These are phyloP conservation scores for Hipposideros larvatus DNA, from an alignment of 2,797 vertebrate species.

Conservation along the genomic window DNA sequence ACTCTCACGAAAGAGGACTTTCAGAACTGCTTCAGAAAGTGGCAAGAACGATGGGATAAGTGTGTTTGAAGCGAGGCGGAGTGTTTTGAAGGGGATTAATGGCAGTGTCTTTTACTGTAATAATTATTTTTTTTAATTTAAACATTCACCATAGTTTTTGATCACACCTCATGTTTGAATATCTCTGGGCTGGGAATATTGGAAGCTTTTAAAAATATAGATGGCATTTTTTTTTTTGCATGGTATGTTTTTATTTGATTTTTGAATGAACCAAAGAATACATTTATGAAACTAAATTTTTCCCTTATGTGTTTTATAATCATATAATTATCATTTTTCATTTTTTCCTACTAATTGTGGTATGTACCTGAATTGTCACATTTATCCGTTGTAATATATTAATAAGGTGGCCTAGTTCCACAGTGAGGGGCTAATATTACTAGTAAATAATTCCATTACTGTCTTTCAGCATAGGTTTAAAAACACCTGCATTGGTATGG, in stretches of 20 bases:
- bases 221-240: background rate
- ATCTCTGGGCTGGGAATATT: background rate
- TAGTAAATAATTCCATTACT: background rate
- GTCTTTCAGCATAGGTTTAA: background rate
- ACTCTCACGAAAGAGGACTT: no score
- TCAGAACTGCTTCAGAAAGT: no score
- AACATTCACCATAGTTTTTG: no score
- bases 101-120: no score
- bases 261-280: conserved; percentile 35
- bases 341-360: background rate
- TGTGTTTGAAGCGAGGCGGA: no score
- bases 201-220: background rate
- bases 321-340: background rate
- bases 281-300: background rate
- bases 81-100: no score
- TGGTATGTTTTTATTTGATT: background rate
- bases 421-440: background rate
- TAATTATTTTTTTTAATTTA: no score
- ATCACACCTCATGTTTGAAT: background rate
- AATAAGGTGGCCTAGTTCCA: background rate
- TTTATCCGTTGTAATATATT: background rate
- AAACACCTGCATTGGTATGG: background rate
- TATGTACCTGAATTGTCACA: background rate
- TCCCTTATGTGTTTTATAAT: background rate
- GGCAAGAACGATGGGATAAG: no score